A percentile compares a stretch with the other conserved stretches of the same genome.
Conservation (phyloP, 2,113 vertebrate species). For the Benitochromis conjunctus region DNA sequence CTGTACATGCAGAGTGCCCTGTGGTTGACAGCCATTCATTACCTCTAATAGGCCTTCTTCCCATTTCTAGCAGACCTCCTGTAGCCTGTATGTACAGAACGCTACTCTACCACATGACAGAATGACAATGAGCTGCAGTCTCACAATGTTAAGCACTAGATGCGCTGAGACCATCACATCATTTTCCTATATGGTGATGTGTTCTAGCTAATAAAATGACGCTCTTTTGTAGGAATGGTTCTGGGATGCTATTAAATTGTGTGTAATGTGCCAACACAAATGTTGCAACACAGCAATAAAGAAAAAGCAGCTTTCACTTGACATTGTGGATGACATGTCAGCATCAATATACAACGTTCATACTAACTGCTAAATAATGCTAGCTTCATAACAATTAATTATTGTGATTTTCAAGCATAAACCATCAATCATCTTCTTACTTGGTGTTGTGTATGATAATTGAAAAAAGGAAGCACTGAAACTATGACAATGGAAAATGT, state of each 20-base stretch:
- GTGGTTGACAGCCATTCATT: constrained; percentile 67
- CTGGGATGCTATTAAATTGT: constrained; percentile 18
- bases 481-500: neutral
- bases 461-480: neutral
- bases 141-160: constrained; percentile 60
- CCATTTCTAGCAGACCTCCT: constrained; percentile 49
- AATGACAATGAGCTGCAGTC: constrained; percentile 56
- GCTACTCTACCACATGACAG: constrained; percentile 41
- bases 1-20: constrained; percentile 43
- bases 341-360: neutral
- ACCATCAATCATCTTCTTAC: neutral
- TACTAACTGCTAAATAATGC: neutral
- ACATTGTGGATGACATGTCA: neutral
- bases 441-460: neutral
- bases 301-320: neutral
- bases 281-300: neutral
- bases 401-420: neutral
- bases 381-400: neutral
- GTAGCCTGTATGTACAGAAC: constrained; percentile 43
- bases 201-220: constrained; percentile 38
- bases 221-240: constrained; percentile 8
- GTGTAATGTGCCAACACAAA: constrained; percentile 34
- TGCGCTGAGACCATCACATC: constrained; percentile 51
- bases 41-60: constrained; percentile 60
- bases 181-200: constrained; percentile 37